A percentile compares a stretch with the other conserved stretches of the same genome.
Conservation (phyloP, 2,797 vertebrate genomes). For the Dermochelys coriacea region DNA sequence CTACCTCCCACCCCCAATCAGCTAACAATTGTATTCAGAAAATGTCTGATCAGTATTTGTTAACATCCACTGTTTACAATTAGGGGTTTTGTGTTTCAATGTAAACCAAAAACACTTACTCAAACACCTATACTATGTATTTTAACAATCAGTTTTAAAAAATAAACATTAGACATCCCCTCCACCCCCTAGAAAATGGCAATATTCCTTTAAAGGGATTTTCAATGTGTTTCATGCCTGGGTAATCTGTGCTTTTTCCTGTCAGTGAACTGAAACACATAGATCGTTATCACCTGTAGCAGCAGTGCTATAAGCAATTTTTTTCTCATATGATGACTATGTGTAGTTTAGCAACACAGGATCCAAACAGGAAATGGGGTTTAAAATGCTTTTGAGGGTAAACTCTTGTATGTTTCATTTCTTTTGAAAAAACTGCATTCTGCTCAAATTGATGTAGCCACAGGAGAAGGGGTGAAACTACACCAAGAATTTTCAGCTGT, state of each 20-base stretch:
- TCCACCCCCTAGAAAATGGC: neutral
- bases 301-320: neutral
- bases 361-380: neutral
- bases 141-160: rapidly evolving
- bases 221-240: neutral
- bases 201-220: neutral
- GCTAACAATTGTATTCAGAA: neutral
- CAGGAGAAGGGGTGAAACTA: neutral
- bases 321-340: neutral
- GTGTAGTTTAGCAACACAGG: neutral
- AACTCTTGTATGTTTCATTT: neutral
- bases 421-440: neutral
- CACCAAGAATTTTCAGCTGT: neutral
- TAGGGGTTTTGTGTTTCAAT: neutral
- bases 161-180: rapidly evolving
- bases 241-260: neutral
- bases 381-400: neutral
- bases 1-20: neutral
- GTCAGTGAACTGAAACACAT: rapidly evolving
- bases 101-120: neutral
- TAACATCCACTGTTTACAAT: neutral
- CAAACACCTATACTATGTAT: neutral
- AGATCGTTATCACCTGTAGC: rapidly evolving
- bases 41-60: neutral
- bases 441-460: rapidly evolving